Percentiles rank a stretch among this genome's conserved stretches.
These are phyloP conservation scores for Eupleurogrammus muticus DNA, from an alignment of 2,797 vertebrate species.

Conservation along the genomic window DNA sequence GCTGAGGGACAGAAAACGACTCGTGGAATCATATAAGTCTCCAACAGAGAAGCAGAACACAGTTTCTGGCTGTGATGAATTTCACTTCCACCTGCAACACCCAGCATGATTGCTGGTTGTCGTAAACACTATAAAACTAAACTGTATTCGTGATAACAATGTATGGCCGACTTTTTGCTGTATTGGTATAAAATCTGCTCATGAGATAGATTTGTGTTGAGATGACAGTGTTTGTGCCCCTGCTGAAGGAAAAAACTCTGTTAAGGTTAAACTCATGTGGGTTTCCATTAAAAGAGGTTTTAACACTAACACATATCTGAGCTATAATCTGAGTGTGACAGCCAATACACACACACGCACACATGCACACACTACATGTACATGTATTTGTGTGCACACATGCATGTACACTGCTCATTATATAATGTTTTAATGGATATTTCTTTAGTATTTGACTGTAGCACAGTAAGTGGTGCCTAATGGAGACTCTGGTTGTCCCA, in stretches of 20 bases:
- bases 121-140: background rate
- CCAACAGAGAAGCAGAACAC: no score
- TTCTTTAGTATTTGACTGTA: background rate
- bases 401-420: slow-evolving; percentile 13
- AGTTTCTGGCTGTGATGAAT: background rate
- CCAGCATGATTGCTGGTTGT: background rate
- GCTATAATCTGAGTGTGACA: slow-evolving; percentile 1
- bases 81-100: no score
- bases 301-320: background rate
- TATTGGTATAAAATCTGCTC: slow-evolving; percentile 21
- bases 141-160: no score
- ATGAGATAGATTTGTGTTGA: slow-evolving; percentile 21
- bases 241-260: slow-evolving; percentile 15
- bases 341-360: background rate
- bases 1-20: background rate
- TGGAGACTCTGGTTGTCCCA: slow-evolving; percentile 9
- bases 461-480: slow-evolving; percentile 1
- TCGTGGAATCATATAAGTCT: background rate
- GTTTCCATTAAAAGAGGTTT: slow-evolving; percentile 21
- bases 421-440: slow-evolving; percentile 17
- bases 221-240: slow-evolving; percentile 29
- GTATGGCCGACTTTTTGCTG: slow-evolving; percentile 21
- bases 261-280: background rate
- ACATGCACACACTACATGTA: slow-evolving; percentile 3
- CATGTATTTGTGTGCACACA: no score